Evolutionary conservation across 2,113 vertebrate species (phyloP), one percentile per base, ranked within the genome.

Genomic region (Chrysemys picta): DNA sequence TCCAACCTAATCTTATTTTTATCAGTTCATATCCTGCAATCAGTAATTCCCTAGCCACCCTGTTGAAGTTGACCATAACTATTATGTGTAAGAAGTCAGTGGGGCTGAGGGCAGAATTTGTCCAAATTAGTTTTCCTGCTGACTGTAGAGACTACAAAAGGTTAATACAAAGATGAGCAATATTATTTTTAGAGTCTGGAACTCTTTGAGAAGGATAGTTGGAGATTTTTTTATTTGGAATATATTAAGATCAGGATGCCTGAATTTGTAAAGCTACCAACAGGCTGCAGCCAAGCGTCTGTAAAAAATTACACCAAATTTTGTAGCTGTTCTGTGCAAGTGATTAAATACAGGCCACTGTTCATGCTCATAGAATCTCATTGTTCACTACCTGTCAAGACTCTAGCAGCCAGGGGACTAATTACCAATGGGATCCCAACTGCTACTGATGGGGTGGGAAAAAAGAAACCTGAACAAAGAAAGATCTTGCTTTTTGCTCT

Each of bases 71-170:
- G 91, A 59, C 89, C 94, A 90, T 95, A 94, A 96, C 93, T 88
- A n/a, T 8, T 93, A 93, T 22, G 12, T 97, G 21, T 25, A 13
- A 76, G 72, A 76, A 25, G 95, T 95, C 69, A 6, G 88, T 86
- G 97, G 97, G 96, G 96, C 96, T 96, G 94, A 97, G 91, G 94
- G 84, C 1, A 4, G 95, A 93, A 95, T 97, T 69, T 93, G 96
- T 79, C 91, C 93, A 94, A 93, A 96, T 97, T 79, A 90, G 88
- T 93, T 94, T 95, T 78, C 88, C 27, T 4, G 91, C 0, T 8
- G 85, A 50, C 31, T 85, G 92, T 79, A 95, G 85, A 42, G 2
- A 88, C 8, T 52, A 87, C 14, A 65, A 54, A 56, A 94, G 88
- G 88, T 4, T 27, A 65, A 38, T 31, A 3, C 19, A 9, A 89